Base-by-base conservation (phyloP, 2,797 vertebrate genomes). In the Etheostoma nigrum region DNA sequence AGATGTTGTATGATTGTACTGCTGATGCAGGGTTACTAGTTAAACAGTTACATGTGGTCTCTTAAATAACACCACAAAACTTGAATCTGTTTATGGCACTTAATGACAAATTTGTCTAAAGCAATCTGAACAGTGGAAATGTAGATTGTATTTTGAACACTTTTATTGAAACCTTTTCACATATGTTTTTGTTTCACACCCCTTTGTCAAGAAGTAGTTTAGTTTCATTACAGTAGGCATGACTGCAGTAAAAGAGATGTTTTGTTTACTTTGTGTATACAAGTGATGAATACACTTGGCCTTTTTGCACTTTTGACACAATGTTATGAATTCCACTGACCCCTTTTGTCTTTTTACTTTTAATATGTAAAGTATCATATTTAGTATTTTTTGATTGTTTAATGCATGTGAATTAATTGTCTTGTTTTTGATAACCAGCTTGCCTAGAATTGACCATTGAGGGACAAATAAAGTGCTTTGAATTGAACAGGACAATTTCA, bases 1-100 rank as follows among this genome's bases (percentile, higher is more conserved):
- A 81, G 78, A 76, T 78, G 78, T 63, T 87, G 74, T 85, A 79
- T 74, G 81, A 76, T 70, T 78, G 65, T 23, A 21, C 73, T 30
- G 57, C 60, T 72, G 42, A 68, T 71, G 80, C 68, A 52, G 63
- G 13, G n/a, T 74, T 58, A 44, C 55, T 47, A 30, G 59, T 71
- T 67, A 55, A 74, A 77, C 44, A 63, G 72, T 66, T 30, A 47
- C 49, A 51, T 13, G 36, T 6, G 5, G 67, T 62, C 12, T 40
- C 40, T 73, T 52, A 36, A n/a, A n/a, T 47, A 44, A 53, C 33
- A 60, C 21, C 1, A 15, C 5, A 4, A 42, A 66, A 60, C 40
- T 19, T 36, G 1, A 58, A 55, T 54, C 33, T 51, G 44, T 61
- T 60, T 8, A 53, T 23, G 14, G 4, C 52, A 16, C 51, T 40